A percentile compares a stretch with the other conserved stretches of the same genome.
Conservation (phyloP, 2,113 vertebrate genomes). For the Ascaphus truei region DNA sequence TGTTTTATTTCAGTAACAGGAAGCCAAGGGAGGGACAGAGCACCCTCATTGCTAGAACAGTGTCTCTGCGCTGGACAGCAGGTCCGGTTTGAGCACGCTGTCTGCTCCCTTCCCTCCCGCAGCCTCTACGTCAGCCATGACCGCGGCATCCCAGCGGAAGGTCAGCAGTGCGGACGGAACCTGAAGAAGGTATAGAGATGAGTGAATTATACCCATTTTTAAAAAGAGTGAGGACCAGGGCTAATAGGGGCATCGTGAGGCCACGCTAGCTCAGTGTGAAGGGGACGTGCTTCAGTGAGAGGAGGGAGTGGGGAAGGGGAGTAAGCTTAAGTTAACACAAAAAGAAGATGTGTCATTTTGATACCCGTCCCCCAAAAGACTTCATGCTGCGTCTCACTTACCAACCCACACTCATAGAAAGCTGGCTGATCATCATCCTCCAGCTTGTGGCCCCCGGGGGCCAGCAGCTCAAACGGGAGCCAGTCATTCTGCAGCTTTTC, state of each 20-base stretch:
- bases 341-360: too few relatives aligned
- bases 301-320: not conserved
- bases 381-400: constrained; percentile 52
- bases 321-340: too few relatives aligned
- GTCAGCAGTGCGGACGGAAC: constrained; percentile 86
- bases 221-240: too few relatives aligned
- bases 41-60: constrained; percentile 80
- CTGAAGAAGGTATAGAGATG: too few relatives aligned
- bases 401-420: constrained; percentile 85
- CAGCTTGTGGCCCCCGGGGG: constrained; percentile 79
- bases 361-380: too few relatives aligned
- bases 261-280: too few relatives aligned
- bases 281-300: not conserved
- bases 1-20: too few relatives aligned
- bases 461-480: constrained; percentile 89
- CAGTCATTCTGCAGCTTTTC: constrained; percentile 77
- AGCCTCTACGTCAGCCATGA: constrained; percentile 78
- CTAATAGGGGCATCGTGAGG: too few relatives aligned
- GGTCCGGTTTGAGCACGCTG: constrained; percentile 64
- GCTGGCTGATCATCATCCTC: constrained; percentile 65
- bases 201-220: too few relatives aligned
- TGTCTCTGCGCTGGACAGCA: constrained; percentile 61
- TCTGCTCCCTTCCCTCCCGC: constrained; percentile 52
- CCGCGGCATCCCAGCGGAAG: constrained; percentile 73
- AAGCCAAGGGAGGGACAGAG: too few relatives aligned